Base-by-base conservation (phyloP, 2,888 invertebrate genomes). In the Podotricha telesiphe region DNA sequence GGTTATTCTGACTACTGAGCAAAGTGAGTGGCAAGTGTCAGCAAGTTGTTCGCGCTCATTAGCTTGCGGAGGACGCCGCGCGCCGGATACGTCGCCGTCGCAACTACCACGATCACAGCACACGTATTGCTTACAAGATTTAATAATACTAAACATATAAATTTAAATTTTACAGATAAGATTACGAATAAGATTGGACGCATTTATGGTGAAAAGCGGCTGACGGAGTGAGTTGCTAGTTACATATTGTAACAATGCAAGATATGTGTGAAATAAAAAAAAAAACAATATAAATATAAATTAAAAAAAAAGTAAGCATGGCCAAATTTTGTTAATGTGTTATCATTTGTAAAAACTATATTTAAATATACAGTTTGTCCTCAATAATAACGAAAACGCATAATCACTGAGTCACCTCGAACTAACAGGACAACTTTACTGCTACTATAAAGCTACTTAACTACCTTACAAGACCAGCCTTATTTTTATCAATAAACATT, bases 81-180 rank as follows among this genome's bases (percentile, higher is more conserved):
- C 58, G 34, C 69, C 69, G 58, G 64, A 53, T 67, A 37, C 64
- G 48, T 48, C 66, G 45, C 37, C 63, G 63, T 62, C 47, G 64
- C 59, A 47, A 58, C 63, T 34, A 65, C 59, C 56, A 59, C 64
- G 47, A 53, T 45, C 64, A 8, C 2, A 48, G 55, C 62, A 62
- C 66, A 45, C 55, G 40, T 56, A 50, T 15, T 17, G 66, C 62
- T 42, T 58, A 65, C 65, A 34, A 56, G 65, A 58, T 51, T 40
- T 5, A n/a, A 40, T 11, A 19, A 8, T 15, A 48, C 17, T 42
- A 58, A 58, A 40, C 40, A 42, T 42, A 42, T 20, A 42, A 8
- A 20, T 40, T 58, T 20, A 20, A 58, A 42, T 42, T 20, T 10
- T n/a, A 58, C 42, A 15, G 22, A 7, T 28, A 42, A 42, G 7